Base-by-base conservation (phyloP, 2,113 vertebrate species). In the Cygnus atratus region DNA sequence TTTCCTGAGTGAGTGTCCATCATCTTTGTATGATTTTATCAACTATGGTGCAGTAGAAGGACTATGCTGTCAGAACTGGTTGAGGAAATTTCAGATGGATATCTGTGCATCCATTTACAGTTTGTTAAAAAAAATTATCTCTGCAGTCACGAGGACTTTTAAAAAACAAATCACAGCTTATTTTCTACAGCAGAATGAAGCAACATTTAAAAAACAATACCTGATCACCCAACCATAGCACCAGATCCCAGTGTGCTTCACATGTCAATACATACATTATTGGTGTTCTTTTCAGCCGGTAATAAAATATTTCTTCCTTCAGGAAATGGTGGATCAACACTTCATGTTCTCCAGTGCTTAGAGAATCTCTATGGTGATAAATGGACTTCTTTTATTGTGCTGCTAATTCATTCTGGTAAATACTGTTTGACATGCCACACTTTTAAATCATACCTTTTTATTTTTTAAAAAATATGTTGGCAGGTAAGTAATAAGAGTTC, bases 271-370 rank as follows among this genome's bases (percentile, higher is more conserved):
- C 33, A 10, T 73, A 1, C 13, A 0, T 18, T 58, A 6, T 3
- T 55, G 14, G 62, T 26, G 21, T 55, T 91, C 86, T 58, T 73
- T 71, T 68, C 81, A 43, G 65, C 62, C 90, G n/a, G 3, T 35
- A 28, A 35, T 84, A 8, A 88, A 37, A 25, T 67, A 2, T 37
- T 91, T 95, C 95, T 68, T 43, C 28, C 62, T 75, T 46, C 91
- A 99, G 99, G 99, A 85, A 99, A 99, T 68, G 99, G 99, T 85
- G 99, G 99, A 76, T 99, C 99, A 26, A 99, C 99, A 5, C 97
- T 99, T 62, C 98, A 97, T 20, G 97, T 97, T 25, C 98, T 99
- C 79, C 97, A 43, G 63, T 95, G 95, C 88, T 96, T 99, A 86
- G 96, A 97, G 85, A 97, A 98, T 33, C 84, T 98, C 16, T 99